Evolutionary conservation across 2,797 vertebrate genomes (phyloP), one percentile per base, ranked within the genome.

Genomic region (Mareca strepera): DNA sequence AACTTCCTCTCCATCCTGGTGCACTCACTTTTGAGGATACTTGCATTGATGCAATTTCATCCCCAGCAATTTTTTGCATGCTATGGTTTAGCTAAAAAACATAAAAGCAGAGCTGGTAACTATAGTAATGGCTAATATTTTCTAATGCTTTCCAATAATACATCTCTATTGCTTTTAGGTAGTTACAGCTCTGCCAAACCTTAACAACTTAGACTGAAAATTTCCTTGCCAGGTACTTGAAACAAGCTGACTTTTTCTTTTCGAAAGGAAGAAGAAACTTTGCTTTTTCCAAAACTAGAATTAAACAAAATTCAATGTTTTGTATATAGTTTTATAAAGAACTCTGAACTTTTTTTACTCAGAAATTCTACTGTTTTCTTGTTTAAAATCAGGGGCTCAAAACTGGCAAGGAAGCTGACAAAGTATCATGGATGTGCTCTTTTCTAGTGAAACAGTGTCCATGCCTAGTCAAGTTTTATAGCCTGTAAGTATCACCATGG

Each of bases 71-170:
- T 52, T 66, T 86, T 46, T 86, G 33, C 50, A 73, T 73, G 56
- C 17, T 73, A 86, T 13, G 62, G 46, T 44, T 82, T 73, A 73
- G 28, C 14, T 53, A 37, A 11, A 82, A 37, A 68, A 53, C 82
- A 82, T 9, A 67, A n/a, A 86, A 82, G 64, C 58, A 56, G 89
- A 95, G 35, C n/a, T 70, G 53, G 94, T 92, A 94, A 90, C 87
- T 83, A 88, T 53, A 89, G 85, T 50, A 95, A 95, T 63, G 33
- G 82, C 63, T 94, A 92, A 86, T 91, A 88, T 91, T 95, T 95
- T 56, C 69, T 6, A 81, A 72, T 52, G 82, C 46, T 89, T 94
- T 91, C 82, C 77, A 93, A 11, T 67, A 89, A 46, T 60, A 56
- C 23, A 88, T 33, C 37, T 63, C 70, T 69, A 58, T 31, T 94